Percentiles rank a stretch among this genome's conserved stretches.
These are phyloP conservation scores for Rhynchophorus ferrugineus DNA, from an alignment of 1,140 invertebrate genomes.

Conservation along the genomic window DNA sequence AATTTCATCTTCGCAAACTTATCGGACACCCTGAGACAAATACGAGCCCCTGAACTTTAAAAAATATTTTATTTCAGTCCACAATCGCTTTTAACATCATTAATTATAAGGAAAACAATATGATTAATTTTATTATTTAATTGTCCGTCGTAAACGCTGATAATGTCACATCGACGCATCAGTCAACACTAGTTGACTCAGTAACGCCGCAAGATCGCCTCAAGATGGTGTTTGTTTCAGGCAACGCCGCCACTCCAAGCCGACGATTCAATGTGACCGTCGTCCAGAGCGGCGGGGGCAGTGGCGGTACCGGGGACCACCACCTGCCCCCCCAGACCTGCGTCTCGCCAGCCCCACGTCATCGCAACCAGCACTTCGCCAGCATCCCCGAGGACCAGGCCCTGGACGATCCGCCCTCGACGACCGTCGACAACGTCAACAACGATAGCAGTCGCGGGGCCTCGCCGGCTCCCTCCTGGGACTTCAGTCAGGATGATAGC, in stretches of 20 bases:
- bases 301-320: constrained; percentile 17
- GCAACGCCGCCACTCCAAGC: constrained; percentile 12
- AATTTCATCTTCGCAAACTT: too few species aligned
- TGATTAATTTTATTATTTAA: too few species aligned
- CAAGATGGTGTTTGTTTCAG: constrained; percentile 24
- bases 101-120: too few species aligned
- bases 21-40: too few species aligned
- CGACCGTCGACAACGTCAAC: constrained; percentile 13
- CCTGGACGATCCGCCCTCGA: constrained; percentile 21
- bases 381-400: constrained; percentile 39
- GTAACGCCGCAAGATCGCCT: too few species aligned
- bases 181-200: too few species aligned
- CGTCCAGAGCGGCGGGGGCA: constrained; percentile 22
- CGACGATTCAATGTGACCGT: constrained; percentile 41
- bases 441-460: constrained; percentile 27
- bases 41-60: too few species aligned
- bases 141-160: too few species aligned
- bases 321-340: constrained; percentile 20
- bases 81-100: too few species aligned
- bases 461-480: constrained; percentile 37
- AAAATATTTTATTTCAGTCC: too few species aligned
- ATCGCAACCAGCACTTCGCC: constrained; percentile 35
- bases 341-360: constrained; percentile 33
- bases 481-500: constrained; percentile 36
- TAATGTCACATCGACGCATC: too few species aligned